Conservation (phyloP, 2,888 invertebrate species). For the Fragum fragum region DNA sequence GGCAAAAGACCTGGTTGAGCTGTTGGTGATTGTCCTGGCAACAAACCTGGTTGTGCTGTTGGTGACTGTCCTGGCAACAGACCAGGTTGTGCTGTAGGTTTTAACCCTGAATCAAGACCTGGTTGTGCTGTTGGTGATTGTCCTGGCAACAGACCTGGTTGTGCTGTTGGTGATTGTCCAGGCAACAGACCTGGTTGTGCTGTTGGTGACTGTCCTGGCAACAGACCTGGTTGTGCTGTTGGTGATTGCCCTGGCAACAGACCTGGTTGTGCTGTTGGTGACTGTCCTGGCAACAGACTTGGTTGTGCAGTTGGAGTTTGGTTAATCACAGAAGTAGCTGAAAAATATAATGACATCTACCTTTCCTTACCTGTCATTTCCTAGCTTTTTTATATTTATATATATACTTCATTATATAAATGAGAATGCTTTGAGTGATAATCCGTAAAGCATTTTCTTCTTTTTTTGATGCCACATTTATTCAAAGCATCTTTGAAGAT, state of each 20-base stretch:
- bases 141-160: conserved; percentile 33
- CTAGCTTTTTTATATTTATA: no score
- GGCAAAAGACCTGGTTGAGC: conserved; percentile 38
- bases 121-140: conserved; percentile 33
- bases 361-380: no score
- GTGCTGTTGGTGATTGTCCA: conserved; percentile 47
- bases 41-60: conserved; percentile 44
- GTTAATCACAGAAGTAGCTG: background rate
- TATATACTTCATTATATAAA: no score
- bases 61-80: conserved; percentile 24
- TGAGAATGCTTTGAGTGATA: no score
- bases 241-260: conserved; percentile 19
- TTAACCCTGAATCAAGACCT: conserved; percentile 21
- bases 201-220: conserved; percentile 49
- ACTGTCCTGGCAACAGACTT: conserved; percentile 30
- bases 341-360: background rate
- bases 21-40: conserved; percentile 55
- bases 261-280: conserved; percentile 44
- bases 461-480: no score
- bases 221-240: conserved; percentile 41
- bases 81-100: conserved; percentile 48
- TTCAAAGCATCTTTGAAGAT: no score
- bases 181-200: conserved; percentile 47
- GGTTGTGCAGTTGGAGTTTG: conserved; percentile 56
- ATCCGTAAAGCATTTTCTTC: no score